Conservation (phyloP, 2,888 invertebrate species). For the Diachrysia chrysitis region DNA sequence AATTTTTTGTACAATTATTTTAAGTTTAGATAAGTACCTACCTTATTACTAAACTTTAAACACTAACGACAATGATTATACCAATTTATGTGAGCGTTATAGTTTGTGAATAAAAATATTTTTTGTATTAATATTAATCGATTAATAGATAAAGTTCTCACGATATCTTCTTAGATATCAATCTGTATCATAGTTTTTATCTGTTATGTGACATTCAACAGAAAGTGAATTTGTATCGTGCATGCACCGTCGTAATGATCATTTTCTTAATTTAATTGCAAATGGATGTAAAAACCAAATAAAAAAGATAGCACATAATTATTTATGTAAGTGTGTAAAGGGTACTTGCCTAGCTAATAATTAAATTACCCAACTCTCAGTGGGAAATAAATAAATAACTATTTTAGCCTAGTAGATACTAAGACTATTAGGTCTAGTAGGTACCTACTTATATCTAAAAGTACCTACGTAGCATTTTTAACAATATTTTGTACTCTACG, state of each 20-base stretch:
- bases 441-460: background rate
- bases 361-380: too few relatives aligned
- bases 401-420: too few relatives aligned
- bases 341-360: too few relatives aligned
- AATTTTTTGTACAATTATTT: background rate
- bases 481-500: background rate
- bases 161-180: slow-evolving; percentile 25
- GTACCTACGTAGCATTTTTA: background rate
- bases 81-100: background rate
- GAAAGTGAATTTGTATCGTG: slow-evolving; percentile 26
- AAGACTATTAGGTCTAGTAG: background rate
- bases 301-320: too few relatives aligned
- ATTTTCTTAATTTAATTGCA: slow-evolving; percentile 23
- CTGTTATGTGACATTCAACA: slow-evolving; percentile 22
- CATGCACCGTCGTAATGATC: background rate
- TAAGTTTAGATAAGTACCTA: background rate
- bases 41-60: background rate
- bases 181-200: slow-evolving; percentile 14
- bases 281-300: background rate
- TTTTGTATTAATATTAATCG: background rate
- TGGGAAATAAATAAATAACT: too few relatives aligned
- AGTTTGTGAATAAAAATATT: background rate
- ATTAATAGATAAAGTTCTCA: slow-evolving; percentile 14
- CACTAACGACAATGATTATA: background rate
- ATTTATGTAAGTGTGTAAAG: too few relatives aligned